Evolutionary conservation across 2,797 vertebrate genomes (phyloP), one percentile per base, ranked within the genome.

Genomic region (Aulostomus chinensis): DNA sequence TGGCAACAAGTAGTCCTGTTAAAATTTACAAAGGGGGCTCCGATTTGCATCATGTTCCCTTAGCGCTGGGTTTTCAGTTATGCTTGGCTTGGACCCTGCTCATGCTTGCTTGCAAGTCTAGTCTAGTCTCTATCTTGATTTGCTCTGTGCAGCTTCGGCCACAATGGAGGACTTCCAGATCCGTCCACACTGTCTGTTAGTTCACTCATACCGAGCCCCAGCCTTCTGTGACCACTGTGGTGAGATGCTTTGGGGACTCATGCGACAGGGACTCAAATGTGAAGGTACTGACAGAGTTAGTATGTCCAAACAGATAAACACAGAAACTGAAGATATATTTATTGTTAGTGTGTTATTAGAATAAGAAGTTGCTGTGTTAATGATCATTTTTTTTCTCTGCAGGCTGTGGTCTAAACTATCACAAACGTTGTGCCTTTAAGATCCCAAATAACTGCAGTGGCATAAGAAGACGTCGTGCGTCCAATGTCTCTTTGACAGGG

Each of bases 401-500:
- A 99, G 97, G 97, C 28, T 99, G 97, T 41, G 97, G 97, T 31
- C 89, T 96, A 42, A 98, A 98, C 86, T 99, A 98, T 72, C 96
- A 99, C 83, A 98, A 98, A 80, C 93, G 97, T 36, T 99, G 97
- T 85, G 96, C 96, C 4, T 98, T 99, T 89, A 98, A 98, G 87
- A 99, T 99, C 58, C 95, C 96, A 2, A 99, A 99, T 78, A 96
- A 99, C 82, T 99, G 97, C 88, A 99, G 94, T 8, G 96, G 96
- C 0, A 90, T 97, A 33, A 89, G 93, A 40, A 90, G 95, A 54
- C 93, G 97, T 0, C 91, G 96, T 2, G 88, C 96, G 9, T 98
- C 97, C 1, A 98, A 95, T 0, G 93, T 98, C 9, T 98, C 96
- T 9, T 87, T 98, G 40, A 97, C 94, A 0, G 94, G 95, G 0